A percentile compares a stretch with the other conserved stretches of the same genome.
These are phyloP conservation scores for Heterodera filipjevi DNA, from an alignment of 2,888 invertebrate genomes.

Conservation along the genomic window DNA sequence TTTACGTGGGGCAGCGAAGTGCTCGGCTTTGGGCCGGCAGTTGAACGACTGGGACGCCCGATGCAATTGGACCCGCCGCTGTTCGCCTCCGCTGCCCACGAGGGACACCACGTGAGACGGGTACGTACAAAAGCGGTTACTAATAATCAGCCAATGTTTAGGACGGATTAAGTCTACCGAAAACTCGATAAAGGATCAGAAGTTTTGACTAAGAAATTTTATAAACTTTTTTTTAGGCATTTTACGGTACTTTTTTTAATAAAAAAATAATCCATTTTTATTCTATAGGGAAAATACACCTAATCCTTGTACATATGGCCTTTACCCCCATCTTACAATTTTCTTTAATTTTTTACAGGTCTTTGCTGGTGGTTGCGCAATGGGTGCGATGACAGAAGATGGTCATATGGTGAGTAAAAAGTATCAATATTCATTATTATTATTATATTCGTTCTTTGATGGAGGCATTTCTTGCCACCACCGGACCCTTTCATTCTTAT, in stretches of 20 bases:
- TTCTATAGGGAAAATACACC: too few species aligned
- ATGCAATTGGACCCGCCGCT: slow-evolving; percentile 52
- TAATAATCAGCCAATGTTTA: background rate
- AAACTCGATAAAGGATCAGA: too few species aligned
- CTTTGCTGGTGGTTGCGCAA: slow-evolving; percentile 50
- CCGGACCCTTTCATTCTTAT: too few species aligned
- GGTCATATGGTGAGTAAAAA: slow-evolving; percentile 38
- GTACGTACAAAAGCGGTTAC: slow-evolving; percentile 1
- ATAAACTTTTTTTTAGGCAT: too few species aligned
- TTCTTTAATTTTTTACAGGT: slow-evolving; percentile 33
- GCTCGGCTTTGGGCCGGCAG: slow-evolving; percentile 57
- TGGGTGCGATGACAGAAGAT: slow-evolving; percentile 51
- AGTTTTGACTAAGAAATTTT: too few species aligned
- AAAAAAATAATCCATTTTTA: too few species aligned
- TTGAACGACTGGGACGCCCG: slow-evolving; percentile 43
- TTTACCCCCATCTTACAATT: too few species aligned
- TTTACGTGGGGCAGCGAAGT: slow-evolving; percentile 59
- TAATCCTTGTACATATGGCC: too few species aligned
- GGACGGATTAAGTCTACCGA: too few species aligned
- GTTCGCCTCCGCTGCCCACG: slow-evolving; percentile 46
- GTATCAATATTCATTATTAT: background rate
- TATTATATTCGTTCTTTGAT: too few species aligned
- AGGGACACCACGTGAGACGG: slow-evolving; percentile 20
- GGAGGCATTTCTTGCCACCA: too few species aligned
- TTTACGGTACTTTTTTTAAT: too few species aligned